Percentiles rank a stretch among this genome's conserved stretches.
Evolutionary conservation across 2,797 vertebrate genomes (phyloP).

Genomic region (Falco biarmicus): DNA sequence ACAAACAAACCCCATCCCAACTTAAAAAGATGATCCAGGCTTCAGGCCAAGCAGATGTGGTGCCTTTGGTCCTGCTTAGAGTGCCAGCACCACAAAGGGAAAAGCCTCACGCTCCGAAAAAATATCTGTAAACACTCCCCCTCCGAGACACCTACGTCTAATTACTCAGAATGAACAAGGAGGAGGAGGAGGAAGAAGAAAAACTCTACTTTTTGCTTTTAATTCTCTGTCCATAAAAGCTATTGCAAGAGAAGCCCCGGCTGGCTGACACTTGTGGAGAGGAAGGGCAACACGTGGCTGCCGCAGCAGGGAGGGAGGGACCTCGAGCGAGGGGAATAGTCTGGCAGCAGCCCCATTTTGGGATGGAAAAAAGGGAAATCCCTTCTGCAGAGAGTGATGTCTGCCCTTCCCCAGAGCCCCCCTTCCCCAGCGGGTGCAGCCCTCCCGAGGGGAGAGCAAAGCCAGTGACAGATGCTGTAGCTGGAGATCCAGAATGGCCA

Average conservation of each 20-base stretch:
- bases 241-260: fast-evolving
- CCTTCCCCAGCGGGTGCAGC: not conserved
- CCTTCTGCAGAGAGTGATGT: not conserved
- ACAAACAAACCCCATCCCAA: no score
- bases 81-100: not conserved
- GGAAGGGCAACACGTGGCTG: fast-evolving
- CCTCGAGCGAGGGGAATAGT: not conserved
- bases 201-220: not conserved
- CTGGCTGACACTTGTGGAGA: fast-evolving
- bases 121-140: slow-evolving; percentile 33
- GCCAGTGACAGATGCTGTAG: not conserved
- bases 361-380: not conserved
- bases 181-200: not conserved
- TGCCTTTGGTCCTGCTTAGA: not conserved
- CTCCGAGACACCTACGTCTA: not conserved
- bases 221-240: not conserved
- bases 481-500: not conserved
- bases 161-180: not conserved
- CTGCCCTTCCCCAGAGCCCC: not conserved
- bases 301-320: not conserved
- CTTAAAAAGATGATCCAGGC: not conserved
- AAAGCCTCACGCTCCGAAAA: not conserved
- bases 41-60: not conserved
- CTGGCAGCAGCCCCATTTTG: not conserved
- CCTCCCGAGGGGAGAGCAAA: not conserved